Evolutionary conservation across 2,113 vertebrate species (phyloP).

Genomic region (Perca flavescens): DNA sequence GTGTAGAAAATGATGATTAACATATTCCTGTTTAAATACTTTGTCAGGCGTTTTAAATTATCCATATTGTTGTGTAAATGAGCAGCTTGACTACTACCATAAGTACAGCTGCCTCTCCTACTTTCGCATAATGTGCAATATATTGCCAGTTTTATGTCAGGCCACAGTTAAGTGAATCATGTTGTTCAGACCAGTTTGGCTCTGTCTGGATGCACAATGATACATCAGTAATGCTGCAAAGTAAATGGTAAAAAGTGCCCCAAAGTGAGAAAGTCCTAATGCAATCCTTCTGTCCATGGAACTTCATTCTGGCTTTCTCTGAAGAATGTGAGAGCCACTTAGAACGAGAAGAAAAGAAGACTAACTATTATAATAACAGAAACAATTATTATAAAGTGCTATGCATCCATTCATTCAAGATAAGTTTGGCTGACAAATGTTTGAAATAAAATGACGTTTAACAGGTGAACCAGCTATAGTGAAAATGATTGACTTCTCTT

Average conservation of each 20-base stretch:
- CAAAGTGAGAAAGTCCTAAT: background rate
- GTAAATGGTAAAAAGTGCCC: background rate
- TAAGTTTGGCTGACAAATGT: background rate
- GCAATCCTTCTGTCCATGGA: background rate
- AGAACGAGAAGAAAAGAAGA: background rate
- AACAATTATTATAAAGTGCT: background rate
- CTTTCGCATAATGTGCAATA: background rate
- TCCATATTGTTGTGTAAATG: constrained; percentile 36
- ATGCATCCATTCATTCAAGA: background rate
- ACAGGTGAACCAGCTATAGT: background rate
- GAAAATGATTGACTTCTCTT: background rate
- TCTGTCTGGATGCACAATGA: background rate
- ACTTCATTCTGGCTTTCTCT: background rate
- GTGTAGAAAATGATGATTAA: background rate
- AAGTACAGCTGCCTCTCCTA: constrained; percentile 19
- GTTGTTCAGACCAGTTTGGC: constrained; percentile 2
- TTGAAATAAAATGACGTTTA: background rate
- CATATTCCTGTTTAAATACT: constrained; percentile 20
- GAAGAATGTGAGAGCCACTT: background rate
- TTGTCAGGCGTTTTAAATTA: constrained; percentile 9
- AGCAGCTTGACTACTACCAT: constrained; percentile 27
- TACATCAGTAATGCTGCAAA: background rate
- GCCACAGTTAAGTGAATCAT: constrained; percentile 13
- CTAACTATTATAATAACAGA: background rate
- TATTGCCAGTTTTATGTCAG: background rate